Conservation (phyloP, 2,888 invertebrate species). For the Acleris emargana region DNA sequence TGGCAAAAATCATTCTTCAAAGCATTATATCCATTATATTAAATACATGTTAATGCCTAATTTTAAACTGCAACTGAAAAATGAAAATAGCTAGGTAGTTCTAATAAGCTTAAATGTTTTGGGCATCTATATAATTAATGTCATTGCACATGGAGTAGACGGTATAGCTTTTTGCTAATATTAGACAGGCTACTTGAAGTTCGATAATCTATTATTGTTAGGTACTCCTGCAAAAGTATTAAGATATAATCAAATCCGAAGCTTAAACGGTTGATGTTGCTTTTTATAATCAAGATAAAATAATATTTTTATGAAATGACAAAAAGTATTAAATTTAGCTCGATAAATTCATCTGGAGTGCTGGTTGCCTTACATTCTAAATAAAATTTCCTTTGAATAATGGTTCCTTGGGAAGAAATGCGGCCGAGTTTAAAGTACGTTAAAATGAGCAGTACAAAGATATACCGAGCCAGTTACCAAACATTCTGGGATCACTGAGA, state of each 20-base stretch:
- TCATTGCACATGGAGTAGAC: constrained; percentile 79
- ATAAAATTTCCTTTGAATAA: constrained; percentile 53
- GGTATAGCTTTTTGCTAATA: constrained; percentile 73
- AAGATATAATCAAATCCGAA: constrained; percentile 61
- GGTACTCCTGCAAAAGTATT: constrained; percentile 71
- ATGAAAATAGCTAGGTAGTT: constrained; percentile 70
- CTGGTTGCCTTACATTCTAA: constrained; percentile 63
- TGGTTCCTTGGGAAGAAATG: constrained; percentile 66
- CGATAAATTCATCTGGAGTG: constrained; percentile 51
- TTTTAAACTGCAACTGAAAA: constrained; percentile 73
- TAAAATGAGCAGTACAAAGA: constrained; percentile 71
- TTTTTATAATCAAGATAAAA: constrained; percentile 65
- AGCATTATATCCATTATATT: constrained; percentile 76
- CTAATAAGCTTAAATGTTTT: constrained; percentile 77
- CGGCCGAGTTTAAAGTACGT: constrained; percentile 47
- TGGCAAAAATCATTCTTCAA: constrained; percentile 75
- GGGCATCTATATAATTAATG: constrained; percentile 71
- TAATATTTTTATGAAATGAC: constrained; percentile 80
- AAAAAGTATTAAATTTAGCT: constrained; percentile 76
- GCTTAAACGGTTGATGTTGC: constrained; percentile 64
- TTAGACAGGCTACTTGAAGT: constrained; percentile 53
- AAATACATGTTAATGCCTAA: constrained; percentile 78
- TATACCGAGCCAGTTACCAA: constrained; percentile 77
- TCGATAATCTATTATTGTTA: constrained; percentile 60
- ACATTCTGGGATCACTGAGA: constrained; percentile 51